Base-by-base conservation (phyloP, 2,797 vertebrate species). In the Hafferia zeledoni region DNA sequence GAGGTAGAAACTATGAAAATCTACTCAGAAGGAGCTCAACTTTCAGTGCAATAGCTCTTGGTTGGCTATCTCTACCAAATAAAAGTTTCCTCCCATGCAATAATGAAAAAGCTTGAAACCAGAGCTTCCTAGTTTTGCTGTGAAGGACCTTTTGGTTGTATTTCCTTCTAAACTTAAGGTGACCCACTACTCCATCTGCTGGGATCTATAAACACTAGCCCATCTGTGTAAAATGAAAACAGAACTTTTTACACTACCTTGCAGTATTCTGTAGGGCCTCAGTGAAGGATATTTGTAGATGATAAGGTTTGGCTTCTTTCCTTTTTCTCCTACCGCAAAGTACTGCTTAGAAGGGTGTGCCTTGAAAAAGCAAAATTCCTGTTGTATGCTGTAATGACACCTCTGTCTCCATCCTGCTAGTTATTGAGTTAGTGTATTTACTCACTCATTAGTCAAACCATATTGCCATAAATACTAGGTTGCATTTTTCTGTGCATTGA, bases 261-360 rank as follows among this genome's bases (percentile, higher is more conserved):
- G 97, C 53, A 99, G 98, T 87, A 99, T 98, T 89, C 98, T 98
- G 95, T 98, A 98, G 7, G 98, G 98, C 33, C 61, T 97, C 94
- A 99, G 89, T 3, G 98, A 98, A 67, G 99, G 98, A 89, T 98
- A 99, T 69, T 99, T 98, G 43, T 99, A 99, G 87, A 99, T 95
- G 17, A 99, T 97, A 94, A 99, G 98, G 88, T 98, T 87, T 44
- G 99, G 99, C 60, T 96, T 97, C 83, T 86, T 88, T 93, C 99
- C 99, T 94, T 99, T 99, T 96, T 99, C 99, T 95, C 98, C 99
- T 75, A 99, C 98, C 52, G 96, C 98, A 93, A 99, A 98, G 96
- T 98, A 98, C 59, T 97, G 96, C 97, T 97, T 98, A 87, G 89
- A 93, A 15, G 99, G 99, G 75, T 99, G 98, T 76, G 97, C 97